Conservation (phyloP, 2,113 vertebrate species). For the Tachysurus vachellii region DNA sequence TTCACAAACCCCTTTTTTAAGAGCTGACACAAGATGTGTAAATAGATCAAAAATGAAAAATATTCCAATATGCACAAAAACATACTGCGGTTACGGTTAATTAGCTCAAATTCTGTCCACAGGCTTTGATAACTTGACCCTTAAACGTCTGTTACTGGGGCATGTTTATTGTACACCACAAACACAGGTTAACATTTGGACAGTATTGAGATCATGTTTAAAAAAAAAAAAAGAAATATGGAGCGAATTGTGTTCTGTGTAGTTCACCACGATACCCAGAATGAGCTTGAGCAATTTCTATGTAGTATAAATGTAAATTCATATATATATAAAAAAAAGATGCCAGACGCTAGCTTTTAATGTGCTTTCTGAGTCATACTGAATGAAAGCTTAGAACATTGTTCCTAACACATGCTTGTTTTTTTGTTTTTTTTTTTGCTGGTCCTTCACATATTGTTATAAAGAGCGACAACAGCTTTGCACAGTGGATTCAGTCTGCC, state of each 20-base stretch:
- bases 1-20: conserved; percentile 77
- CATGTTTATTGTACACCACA: conserved; percentile 10
- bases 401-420: conserved; percentile 2
- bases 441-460: conserved; percentile 15
- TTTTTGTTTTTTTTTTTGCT: not conserved
- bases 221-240: not conserved
- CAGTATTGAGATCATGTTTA: conserved; percentile 29
- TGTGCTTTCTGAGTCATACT: conserved; percentile 30
- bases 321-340: not conserved
- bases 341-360: conserved; percentile 28
- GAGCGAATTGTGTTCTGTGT: conserved; percentile 33
- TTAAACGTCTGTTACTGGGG: conserved; percentile 13
- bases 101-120: conserved; percentile 28
- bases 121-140: conserved; percentile 4
- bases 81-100: conserved; percentile 42
- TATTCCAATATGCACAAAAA: conserved; percentile 66
- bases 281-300: conserved; percentile 47
- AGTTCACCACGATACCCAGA: conserved; percentile 36
- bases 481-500: conserved; percentile 41
- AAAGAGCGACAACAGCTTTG: conserved; percentile 31
- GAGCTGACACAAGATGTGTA: conserved; percentile 71
- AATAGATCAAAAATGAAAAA: conserved; percentile 53
- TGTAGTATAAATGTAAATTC: conserved; percentile 25
- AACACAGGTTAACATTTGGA: conserved; percentile 3
- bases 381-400: conserved; percentile 40